Evolutionary conservation across 2,797 vertebrate genomes (phyloP).

Genomic region (Hypotaenidia okinawae): DNA sequence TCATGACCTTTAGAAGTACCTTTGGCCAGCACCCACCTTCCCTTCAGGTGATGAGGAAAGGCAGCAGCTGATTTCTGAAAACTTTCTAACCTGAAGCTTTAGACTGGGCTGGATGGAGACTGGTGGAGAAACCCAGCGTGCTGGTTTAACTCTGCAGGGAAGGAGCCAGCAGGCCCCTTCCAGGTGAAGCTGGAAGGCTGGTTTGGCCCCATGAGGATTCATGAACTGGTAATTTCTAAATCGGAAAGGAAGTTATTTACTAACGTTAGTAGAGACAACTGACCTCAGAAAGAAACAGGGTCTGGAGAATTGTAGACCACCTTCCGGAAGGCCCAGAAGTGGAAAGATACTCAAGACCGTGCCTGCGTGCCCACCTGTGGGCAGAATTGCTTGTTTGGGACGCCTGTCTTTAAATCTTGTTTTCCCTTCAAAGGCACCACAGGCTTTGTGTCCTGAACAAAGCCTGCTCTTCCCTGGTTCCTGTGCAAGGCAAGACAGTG

Average conservation of each 20-base stretch:
- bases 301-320: not conserved
- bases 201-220: accelerated
- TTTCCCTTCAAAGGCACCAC: not conserved
- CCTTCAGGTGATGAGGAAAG: not conserved
- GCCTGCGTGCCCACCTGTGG: not conserved
- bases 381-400: not conserved
- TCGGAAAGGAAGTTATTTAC: not conserved
- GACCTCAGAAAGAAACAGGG: not conserved
- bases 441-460: not conserved
- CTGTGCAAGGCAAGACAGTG: not conserved
- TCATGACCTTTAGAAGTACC: accelerated
- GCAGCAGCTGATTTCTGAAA: not conserved
- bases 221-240: not conserved
- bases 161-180: not conserved
- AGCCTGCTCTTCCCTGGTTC: not conserved
- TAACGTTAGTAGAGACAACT: not conserved
- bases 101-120: not conserved
- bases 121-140: not conserved
- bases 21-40: not conserved
- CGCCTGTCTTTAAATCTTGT: not conserved
- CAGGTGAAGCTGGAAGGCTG: not conserved
- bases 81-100: not conserved
- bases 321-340: not conserved
- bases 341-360: not conserved
- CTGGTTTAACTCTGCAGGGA: not conserved